phyloP scores from a whole-genome alignment of 2,113 vertebrate genomes.

The Rhagologus leucostigma region DNA sequence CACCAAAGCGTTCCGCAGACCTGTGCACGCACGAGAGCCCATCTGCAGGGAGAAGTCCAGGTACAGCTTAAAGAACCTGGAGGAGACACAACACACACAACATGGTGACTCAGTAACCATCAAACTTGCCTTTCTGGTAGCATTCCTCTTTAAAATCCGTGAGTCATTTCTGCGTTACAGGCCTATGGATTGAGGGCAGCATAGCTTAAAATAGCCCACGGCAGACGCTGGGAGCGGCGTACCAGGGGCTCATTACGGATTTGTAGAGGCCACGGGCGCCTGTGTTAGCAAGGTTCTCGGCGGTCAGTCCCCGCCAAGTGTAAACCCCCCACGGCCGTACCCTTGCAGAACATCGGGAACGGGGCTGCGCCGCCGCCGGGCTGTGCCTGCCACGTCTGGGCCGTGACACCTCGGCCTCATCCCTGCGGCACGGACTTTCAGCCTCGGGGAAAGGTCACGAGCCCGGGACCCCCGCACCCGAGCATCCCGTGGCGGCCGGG shows the following conservation, averaged over 20 bases:
- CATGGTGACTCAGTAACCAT: neutral
- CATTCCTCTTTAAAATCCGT: neutral
- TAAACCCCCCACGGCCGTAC: neutral
- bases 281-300: neutral
- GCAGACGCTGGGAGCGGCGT: neutral
- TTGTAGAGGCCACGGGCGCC: neutral
- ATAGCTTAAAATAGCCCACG: neutral
- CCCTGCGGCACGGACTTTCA: rapidly evolving
- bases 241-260: neutral
- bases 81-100: neutral
- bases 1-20: rapidly evolving
- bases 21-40: rapidly evolving
- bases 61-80: neutral
- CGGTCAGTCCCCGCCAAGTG: neutral
- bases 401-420: neutral
- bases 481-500: neutral
- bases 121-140: neutral
- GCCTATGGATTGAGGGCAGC: neutral
- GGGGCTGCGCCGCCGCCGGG: neutral
- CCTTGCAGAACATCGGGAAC: neutral
- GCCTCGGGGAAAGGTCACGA: neutral
- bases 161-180: neutral
- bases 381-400: neutral
- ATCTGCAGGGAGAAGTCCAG: neutral
- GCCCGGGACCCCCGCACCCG: rapidly evolving